phyloP scores from a whole-genome alignment of 1,140 invertebrate species.

The Oncopeltus fasciatus region DNA sequence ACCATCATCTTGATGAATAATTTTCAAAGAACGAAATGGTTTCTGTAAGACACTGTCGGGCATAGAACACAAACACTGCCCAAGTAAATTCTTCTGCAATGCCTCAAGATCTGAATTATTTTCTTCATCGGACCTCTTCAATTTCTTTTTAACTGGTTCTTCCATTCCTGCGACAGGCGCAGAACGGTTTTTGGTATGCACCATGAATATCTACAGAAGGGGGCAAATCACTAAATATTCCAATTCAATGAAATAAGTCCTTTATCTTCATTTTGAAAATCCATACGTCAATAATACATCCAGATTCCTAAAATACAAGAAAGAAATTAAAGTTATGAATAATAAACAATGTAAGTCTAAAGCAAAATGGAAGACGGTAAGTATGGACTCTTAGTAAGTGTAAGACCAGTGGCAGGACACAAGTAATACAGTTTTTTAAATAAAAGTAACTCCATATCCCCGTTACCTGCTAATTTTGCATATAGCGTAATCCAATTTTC shows the following conservation, averaged over 20 bases:
- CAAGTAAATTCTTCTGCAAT: conserved; percentile 46
- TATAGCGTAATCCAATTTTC: too few relatives aligned
- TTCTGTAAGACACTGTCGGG: conserved; percentile 49
- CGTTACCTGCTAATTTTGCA: too few relatives aligned
- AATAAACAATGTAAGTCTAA: background rate
- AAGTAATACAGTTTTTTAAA: too few relatives aligned
- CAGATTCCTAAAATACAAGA: too few relatives aligned
- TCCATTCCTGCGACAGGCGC: conserved; percentile 22
- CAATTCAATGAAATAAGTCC: background rate
- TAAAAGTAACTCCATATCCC: too few relatives aligned
- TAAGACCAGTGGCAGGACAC: conserved; percentile 5
- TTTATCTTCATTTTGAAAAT: too few relatives aligned
- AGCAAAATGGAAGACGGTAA: background rate
- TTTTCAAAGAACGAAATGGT: conserved; percentile 44
- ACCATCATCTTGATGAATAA: conserved; percentile 23
- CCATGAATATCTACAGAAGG: conserved; percentile 15
- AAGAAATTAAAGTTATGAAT: too few relatives aligned
- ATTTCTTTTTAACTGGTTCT: conserved; percentile 61
- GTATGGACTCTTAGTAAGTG: background rate
- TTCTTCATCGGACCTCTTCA: conserved; percentile 40
- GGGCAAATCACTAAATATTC: background rate
- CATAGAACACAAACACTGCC: conserved; percentile 62
- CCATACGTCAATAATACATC: too few relatives aligned
- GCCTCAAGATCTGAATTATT: conserved; percentile 38
- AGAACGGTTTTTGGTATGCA: conserved; percentile 19